Conservation (phyloP, 2,888 invertebrate species). For the Sarcophaga subvicina region DNA sequence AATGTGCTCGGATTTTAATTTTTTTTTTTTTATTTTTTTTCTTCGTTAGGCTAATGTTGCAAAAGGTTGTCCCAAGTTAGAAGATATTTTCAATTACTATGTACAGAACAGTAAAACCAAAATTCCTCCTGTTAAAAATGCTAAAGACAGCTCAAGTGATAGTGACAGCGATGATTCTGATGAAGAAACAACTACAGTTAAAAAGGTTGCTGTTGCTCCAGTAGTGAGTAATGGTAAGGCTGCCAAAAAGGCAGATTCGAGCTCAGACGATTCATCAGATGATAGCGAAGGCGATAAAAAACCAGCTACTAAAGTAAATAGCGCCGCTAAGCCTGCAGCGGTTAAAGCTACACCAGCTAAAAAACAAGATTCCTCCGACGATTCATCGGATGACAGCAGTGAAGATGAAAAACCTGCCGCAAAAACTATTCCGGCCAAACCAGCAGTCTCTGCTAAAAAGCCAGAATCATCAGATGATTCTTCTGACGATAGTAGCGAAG, state of each 20-base stretch:
- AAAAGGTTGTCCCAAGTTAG: conserved; percentile 86
- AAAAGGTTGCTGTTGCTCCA: conserved; percentile 20
- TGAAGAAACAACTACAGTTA: conserved; percentile 48
- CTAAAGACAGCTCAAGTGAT: conserved; percentile 77
- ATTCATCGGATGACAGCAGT: conserved; percentile 80
- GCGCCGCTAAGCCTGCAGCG: conserved; percentile 64
- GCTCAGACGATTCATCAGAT: conserved; percentile 66
- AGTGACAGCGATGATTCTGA: conserved; percentile 78
- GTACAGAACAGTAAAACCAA: conserved; percentile 83
- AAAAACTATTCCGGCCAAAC: conserved; percentile 59
- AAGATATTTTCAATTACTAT: conserved; percentile 84
- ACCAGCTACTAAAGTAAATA: conserved; percentile 48
- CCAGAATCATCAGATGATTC: conserved; percentile 74
- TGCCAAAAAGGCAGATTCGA: conserved; percentile 54
- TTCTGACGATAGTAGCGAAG: conserved; percentile 75
- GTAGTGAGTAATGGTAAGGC: conserved; percentile 60
- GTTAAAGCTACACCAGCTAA: conserved; percentile 64
- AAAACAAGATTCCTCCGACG: conserved; percentile 77
- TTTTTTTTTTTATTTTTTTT: conserved; percentile 24
- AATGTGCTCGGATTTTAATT: conserved; percentile 29
- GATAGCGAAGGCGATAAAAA: conserved; percentile 70
- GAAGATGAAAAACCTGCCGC: conserved; percentile 73
- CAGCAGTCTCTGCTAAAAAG: conserved; percentile 53
- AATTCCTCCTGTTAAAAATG: conserved; percentile 77
- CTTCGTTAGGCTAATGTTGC: conserved; percentile 84